Conservation (phyloP, 2,113 vertebrate genomes). For the Strix uralensis region DNA sequence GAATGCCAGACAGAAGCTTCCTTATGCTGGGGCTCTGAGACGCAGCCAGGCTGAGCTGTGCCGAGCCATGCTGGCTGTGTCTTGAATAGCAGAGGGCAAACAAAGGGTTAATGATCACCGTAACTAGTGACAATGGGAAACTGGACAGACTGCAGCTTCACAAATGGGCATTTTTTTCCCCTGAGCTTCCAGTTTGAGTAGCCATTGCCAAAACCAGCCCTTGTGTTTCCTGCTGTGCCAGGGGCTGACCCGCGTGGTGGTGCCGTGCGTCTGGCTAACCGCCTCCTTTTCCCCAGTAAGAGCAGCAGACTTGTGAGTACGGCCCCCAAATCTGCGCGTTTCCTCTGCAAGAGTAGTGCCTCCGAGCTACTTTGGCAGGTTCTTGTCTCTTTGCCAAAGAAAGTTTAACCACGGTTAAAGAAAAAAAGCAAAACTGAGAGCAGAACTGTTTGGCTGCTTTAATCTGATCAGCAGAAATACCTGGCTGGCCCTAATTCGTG, state of each 20-base stretch:
- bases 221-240: neutral
- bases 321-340: rapidly evolving
- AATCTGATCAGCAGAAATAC: neutral
- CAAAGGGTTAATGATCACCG: neutral
- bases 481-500: rapidly evolving
- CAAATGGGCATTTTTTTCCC: too few relatives aligned
- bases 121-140: rapidly evolving
- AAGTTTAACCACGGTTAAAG: neutral
- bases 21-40: neutral
- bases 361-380: neutral
- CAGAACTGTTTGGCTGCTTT: neutral
- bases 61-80: neutral
- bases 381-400: neutral
- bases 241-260: neutral
- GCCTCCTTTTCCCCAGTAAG: neutral
- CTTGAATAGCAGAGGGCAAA: neutral
- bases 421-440: neutral
- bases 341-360: neutral
- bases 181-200: neutral
- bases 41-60: neutral
- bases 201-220: neutral
- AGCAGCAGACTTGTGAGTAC: neutral
- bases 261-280: neutral
- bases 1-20: neutral
- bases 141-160: neutral